phyloP scores from a whole-genome alignment of 2,113 vertebrate genomes.

The Bufo gargarizans region DNA sequence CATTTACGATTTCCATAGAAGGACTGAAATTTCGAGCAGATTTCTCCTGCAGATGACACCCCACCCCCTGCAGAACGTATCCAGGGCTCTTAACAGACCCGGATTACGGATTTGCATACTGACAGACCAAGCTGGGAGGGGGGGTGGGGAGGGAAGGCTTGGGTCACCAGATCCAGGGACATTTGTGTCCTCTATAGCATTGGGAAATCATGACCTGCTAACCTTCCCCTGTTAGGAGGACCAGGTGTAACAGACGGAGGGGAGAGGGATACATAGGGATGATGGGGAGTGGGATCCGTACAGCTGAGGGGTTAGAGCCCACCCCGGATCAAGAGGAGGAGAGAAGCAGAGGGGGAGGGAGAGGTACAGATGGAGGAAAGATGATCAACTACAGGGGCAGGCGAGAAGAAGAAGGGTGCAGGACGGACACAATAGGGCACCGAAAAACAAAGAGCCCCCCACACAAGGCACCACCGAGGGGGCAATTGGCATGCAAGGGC shows the following conservation, averaged over 20 bases:
- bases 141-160: neutral
- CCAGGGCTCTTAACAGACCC: constrained; percentile 18
- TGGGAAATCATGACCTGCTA: neutral
- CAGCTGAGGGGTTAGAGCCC: neutral
- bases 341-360: neutral
- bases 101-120: constrained; percentile 50
- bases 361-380: constrained; percentile 7
- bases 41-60: constrained; percentile 37
- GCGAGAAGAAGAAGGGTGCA: neutral
- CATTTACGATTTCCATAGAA: constrained; percentile 49
- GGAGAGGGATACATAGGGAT: neutral
- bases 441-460: neutral
- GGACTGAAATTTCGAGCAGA: constrained; percentile 41
- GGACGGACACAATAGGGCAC: constrained; percentile 13
- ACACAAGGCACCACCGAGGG: neutral
- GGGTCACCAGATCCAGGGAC: neutral
- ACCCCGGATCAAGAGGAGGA: constrained; percentile 26
- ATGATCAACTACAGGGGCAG: constrained; percentile 20
- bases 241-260: neutral
- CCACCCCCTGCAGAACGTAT: constrained; percentile 16
- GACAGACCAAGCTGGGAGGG: constrained; percentile 23
- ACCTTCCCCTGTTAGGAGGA: neutral
- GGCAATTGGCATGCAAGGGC: neutral
- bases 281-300: neutral
- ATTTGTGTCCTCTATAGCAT: neutral